A percentile compares a stretch with the other conserved stretches of the same genome.
Conservation (phyloP, 2,888 invertebrate genomes). For the Pilophorus perplexus region DNA sequence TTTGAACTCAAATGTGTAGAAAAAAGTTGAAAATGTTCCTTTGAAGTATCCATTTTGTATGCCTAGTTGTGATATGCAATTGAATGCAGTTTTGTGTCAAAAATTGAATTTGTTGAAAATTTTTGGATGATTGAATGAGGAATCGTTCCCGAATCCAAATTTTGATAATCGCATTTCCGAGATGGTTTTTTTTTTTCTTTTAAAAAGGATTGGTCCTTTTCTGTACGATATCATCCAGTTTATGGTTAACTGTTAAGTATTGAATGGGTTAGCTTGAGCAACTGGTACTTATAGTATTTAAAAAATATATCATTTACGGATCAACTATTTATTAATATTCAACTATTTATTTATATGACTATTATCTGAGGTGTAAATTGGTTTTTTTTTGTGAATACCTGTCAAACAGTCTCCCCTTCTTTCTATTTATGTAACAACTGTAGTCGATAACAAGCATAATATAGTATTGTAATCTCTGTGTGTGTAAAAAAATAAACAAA, state of each 20-base stretch:
- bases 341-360: constrained; percentile 40
- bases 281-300: constrained; percentile 39
- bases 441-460: constrained; percentile 45
- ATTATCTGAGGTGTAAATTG: constrained; percentile 40
- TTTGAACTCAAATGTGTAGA: background rate
- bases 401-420: constrained; percentile 46
- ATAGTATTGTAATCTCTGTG: constrained; percentile 42
- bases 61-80: constrained; percentile 23
- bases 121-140: background rate
- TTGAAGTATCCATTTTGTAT: too few relatives aligned
- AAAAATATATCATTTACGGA: constrained; percentile 41
- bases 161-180: background rate
- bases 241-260: constrained; percentile 37
- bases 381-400: constrained; percentile 31
- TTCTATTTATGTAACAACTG: constrained; percentile 43
- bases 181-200: background rate
- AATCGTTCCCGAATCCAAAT: background rate
- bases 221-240: constrained; percentile 38
- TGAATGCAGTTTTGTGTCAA: too few relatives aligned
- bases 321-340: constrained; percentile 38
- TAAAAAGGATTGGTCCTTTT: constrained; percentile 36
- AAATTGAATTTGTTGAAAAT: background rate
- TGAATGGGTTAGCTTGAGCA: constrained; percentile 36
- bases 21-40: background rate
- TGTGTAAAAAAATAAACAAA: constrained; percentile 46